phyloP scores from a whole-genome alignment of 2,888 invertebrate species.

The Argynnis bischoffii region DNA sequence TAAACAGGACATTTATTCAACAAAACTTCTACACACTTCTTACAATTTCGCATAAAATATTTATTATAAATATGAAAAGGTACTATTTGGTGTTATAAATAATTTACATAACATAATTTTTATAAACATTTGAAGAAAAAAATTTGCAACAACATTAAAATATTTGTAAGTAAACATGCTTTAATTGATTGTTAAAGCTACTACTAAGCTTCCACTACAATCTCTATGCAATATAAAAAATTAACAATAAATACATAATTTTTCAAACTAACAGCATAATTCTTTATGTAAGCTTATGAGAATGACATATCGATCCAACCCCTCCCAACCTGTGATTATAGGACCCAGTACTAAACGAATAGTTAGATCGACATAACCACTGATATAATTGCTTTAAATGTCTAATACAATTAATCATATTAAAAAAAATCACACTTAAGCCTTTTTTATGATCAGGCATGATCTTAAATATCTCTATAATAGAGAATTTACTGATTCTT shows the following conservation, averaged over 20 bases:
- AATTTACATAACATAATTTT: constrained; percentile 62
- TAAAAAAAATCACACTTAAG: too few relatives aligned
- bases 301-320: too few relatives aligned
- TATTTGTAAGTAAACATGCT: constrained; percentile 21
- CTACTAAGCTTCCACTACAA: too few relatives aligned
- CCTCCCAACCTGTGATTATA: too few relatives aligned
- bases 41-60: constrained; percentile 67
- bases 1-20: constrained; percentile 81
- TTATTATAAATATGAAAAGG: constrained; percentile 65
- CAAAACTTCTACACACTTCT: constrained; percentile 77
- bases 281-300: too few relatives aligned
- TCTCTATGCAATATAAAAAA: constrained; percentile 22
- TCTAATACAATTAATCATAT: too few relatives aligned
- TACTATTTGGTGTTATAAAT: constrained; percentile 78
- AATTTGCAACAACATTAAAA: constrained; percentile 28
- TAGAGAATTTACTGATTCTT: too few relatives aligned
- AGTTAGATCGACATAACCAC: too few relatives aligned
- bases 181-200: constrained; percentile 28
- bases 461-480: too few relatives aligned
- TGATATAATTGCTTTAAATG: too few relatives aligned
- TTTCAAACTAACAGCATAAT: neutral
- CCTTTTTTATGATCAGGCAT: too few relatives aligned
- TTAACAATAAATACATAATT: constrained; percentile 6
- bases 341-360: too few relatives aligned
- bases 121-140: constrained; percentile 36